These are phyloP conservation scores for Ardeotis arabs DNA, from an alignment of 2,113 vertebrate species.

Conservation along the genomic window DNA sequence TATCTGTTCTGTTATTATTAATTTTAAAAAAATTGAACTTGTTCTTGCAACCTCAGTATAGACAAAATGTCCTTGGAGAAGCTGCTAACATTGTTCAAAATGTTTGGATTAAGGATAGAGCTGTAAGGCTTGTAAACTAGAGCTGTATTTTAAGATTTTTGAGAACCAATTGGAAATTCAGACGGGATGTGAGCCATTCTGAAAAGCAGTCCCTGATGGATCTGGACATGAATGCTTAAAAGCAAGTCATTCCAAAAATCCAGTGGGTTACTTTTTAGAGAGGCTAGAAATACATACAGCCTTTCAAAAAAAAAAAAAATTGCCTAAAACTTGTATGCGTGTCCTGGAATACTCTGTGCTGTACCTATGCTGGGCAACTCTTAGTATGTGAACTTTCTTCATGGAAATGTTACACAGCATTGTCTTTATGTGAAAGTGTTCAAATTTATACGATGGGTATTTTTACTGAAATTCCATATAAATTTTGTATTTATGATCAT, in stretches of 20 bases:
- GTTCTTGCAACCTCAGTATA: not conserved
- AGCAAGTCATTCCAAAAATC: not conserved
- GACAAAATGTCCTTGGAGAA: not conserved
- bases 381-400: not conserved
- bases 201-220: not conserved
- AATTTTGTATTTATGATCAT: conserved; percentile 44
- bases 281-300: not conserved
- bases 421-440: conserved; percentile 6
- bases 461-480: conserved; percentile 55
- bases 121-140: not conserved
- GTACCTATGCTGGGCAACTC: not conserved
- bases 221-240: not conserved
- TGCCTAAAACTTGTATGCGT: not conserved
- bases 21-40: not conserved
- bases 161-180: not conserved
- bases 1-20: not conserved
- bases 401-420: not conserved
- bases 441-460: not conserved
- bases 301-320: not conserved
- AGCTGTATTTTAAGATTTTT: not conserved
- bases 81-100: not conserved
- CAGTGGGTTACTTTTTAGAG: not conserved
- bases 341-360: not conserved
- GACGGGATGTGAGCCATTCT: not conserved
- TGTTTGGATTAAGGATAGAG: not conserved